phyloP scores from a whole-genome alignment of 2,888 invertebrate genomes.

The Caradrina clavipalpis region DNA sequence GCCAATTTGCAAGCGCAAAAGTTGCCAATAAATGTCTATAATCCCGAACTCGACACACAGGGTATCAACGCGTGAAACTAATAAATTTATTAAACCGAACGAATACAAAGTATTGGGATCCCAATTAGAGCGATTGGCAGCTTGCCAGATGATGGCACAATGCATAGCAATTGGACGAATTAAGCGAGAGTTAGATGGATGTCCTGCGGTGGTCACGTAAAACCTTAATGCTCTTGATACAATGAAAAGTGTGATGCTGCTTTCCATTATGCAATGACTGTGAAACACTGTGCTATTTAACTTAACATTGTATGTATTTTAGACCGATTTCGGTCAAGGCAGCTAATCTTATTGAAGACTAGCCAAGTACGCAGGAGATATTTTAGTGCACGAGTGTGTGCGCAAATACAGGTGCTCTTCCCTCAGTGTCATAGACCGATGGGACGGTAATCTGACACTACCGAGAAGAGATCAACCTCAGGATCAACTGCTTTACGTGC shows the following conservation, averaged over 20 bases:
- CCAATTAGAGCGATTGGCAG: conserved; percentile 63
- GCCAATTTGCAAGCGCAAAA: conserved; percentile 53
- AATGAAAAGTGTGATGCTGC: conserved; percentile 40
- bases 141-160: conserved; percentile 58
- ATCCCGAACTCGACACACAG: conserved; percentile 45
- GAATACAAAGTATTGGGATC: conserved; percentile 64
- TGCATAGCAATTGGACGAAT: conserved; percentile 64
- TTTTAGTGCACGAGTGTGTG: too few relatives aligned
- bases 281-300: background rate
- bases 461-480: too few relatives aligned
- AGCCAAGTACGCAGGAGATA: too few relatives aligned
- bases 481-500: too few relatives aligned
- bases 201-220: conserved; percentile 46
- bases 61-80: conserved; percentile 45
- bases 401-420: too few relatives aligned
- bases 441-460: too few relatives aligned
- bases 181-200: conserved; percentile 63
- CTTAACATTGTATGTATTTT: too few relatives aligned
- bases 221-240: conserved; percentile 42
- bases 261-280: conserved; percentile 25
- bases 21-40: conserved; percentile 41
- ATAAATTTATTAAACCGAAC: conserved; percentile 63
- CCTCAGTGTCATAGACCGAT: too few relatives aligned
- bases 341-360: too few relatives aligned
- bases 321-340: too few relatives aligned